Conservation (phyloP, 2,797 vertebrate genomes). For the Falco rusticolus region DNA sequence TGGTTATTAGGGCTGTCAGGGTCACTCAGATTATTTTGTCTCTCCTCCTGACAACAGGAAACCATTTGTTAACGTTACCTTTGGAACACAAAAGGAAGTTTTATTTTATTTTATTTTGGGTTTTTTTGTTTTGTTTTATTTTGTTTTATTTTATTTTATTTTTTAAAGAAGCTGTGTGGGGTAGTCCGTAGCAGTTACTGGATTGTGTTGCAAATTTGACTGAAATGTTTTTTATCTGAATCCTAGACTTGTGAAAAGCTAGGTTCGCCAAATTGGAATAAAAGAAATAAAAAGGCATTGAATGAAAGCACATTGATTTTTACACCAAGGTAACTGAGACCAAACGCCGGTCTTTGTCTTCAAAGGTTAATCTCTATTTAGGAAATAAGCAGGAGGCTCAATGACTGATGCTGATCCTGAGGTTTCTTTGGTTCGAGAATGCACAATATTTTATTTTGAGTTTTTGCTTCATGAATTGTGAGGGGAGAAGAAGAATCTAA, state of each 20-base stretch:
- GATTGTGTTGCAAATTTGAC: not conserved
- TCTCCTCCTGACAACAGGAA: not conserved
- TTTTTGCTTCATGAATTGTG: slow-evolving; percentile 46
- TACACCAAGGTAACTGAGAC: slow-evolving; percentile 23
- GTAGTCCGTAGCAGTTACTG: not conserved
- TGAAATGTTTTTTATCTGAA: not conserved
- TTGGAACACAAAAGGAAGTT: not conserved
- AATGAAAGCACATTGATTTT: slow-evolving; percentile 46
- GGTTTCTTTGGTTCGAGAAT: slow-evolving; percentile 48
- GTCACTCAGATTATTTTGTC: not conserved
- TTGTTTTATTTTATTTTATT: not conserved
- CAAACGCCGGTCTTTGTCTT: slow-evolving; percentile 8
- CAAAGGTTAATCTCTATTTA: slow-evolving; percentile 48
- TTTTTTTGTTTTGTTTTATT: not conserved
- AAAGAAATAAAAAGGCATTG: not conserved
- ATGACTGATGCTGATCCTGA: slow-evolving; percentile 55
- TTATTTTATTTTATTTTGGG: not conserved
- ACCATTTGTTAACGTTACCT: not conserved
- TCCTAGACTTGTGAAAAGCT: not conserved
- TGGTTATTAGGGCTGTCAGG: not conserved
- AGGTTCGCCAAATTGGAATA: not conserved
- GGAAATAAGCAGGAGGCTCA: slow-evolving; percentile 34
- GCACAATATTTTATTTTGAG: slow-evolving; percentile 54
- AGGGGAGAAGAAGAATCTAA: slow-evolving; percentile 58
- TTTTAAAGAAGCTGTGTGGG: not conserved